These are phyloP conservation scores for Eumaeus atala DNA, from an alignment of 1,140 invertebrate species.

Conservation along the genomic window DNA sequence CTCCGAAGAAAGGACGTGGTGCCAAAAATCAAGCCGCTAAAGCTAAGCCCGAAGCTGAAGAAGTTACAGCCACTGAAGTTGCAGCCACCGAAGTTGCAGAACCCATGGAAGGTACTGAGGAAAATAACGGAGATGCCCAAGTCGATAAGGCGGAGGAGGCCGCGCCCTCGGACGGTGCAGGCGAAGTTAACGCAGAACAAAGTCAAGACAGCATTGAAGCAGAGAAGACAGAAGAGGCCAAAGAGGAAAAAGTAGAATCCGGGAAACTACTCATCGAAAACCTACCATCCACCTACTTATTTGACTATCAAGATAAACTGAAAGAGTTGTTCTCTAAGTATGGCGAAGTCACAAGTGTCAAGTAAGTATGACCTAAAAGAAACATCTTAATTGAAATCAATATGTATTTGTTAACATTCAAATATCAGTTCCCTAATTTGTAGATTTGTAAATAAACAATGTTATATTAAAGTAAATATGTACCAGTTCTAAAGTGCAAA, in stretches of 20 bases:
- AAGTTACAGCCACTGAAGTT: conserved; percentile 36
- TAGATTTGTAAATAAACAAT: conserved; percentile 25
- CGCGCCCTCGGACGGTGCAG: conserved; percentile 16
- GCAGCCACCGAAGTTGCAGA: conserved; percentile 42
- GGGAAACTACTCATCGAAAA: conserved; percentile 69
- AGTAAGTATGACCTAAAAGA: conserved; percentile 51
- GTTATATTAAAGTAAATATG: conserved; percentile 21
- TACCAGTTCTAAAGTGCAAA: conserved; percentile 36
- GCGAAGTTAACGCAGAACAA: conserved; percentile 25
- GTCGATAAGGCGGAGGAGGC: conserved; percentile 26
- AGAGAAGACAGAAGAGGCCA: conserved; percentile 42
- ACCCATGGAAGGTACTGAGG: conserved; percentile 37
- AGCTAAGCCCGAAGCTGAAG: conserved; percentile 40
- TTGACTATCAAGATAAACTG: conserved; percentile 68
- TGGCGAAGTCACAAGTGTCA: conserved; percentile 58
- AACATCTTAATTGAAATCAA: conserved; percentile 19
- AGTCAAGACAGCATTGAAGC: conserved; percentile 29
- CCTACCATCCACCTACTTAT: conserved; percentile 62
- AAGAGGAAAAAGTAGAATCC: conserved; percentile 62
- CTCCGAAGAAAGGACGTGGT: conserved; percentile 61
- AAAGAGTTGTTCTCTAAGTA: conserved; percentile 67
- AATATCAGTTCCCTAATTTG: conserved; percentile 58
- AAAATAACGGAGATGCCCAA: conserved; percentile 53
- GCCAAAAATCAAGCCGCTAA: conserved; percentile 53
- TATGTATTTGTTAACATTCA: conserved; percentile 62